phyloP scores from a whole-genome alignment of 2,888 invertebrate genomes.

The Bursaphelenchus okinawaensis region DNA sequence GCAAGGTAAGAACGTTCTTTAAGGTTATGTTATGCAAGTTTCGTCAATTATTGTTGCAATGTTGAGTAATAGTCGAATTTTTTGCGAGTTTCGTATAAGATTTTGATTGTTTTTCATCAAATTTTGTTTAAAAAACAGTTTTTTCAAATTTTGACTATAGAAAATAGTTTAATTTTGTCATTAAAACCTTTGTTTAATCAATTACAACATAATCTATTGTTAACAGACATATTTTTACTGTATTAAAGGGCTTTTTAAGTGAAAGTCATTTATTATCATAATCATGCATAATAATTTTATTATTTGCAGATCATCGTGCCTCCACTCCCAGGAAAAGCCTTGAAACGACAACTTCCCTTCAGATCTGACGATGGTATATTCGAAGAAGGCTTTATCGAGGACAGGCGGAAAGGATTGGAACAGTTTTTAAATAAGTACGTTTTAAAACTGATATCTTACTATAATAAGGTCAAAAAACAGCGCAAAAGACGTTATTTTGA shows the following conservation, averaged over 20 bases:
- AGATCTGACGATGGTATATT: slow-evolving; percentile 97
- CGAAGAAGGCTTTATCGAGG: slow-evolving; percentile 98
- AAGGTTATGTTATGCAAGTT: neutral
- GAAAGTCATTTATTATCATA: neutral
- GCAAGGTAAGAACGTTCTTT: slow-evolving; percentile 89
- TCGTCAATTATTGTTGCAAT: neutral
- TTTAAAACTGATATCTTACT: neutral
- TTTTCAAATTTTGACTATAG: neutral
- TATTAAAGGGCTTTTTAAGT: too few species aligned
- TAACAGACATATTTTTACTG: too few species aligned
- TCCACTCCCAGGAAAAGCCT: slow-evolving; percentile 91
- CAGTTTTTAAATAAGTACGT: slow-evolving; percentile 92
- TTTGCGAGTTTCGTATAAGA: neutral
- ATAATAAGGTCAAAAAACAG: too few species aligned
- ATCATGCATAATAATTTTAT: neutral
- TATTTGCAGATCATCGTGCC: slow-evolving; percentile 90
- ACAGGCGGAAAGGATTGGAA: slow-evolving; percentile 91
- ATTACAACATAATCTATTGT: too few species aligned
- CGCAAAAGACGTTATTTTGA: too few species aligned
- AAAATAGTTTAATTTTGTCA: neutral
- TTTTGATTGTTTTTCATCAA: neutral
- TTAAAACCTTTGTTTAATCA: neutral
- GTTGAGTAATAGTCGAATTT: neutral
- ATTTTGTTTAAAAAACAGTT: neutral
- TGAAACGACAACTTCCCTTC: slow-evolving; percentile 96